Base-by-base conservation (phyloP, 2,797 vertebrate species). In the Ctenopoma kingsleyae region DNA sequence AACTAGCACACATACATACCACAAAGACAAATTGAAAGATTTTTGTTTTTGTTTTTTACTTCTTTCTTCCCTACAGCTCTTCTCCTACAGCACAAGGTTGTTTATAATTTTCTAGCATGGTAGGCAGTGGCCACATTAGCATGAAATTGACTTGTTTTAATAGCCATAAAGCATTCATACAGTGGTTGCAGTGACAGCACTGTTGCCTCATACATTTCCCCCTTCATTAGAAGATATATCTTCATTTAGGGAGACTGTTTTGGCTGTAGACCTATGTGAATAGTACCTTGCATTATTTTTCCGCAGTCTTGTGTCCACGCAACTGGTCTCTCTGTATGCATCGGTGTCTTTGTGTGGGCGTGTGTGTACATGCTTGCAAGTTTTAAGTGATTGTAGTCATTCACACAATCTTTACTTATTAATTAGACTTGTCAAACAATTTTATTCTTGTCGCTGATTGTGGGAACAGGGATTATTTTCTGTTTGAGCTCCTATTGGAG, bases 121-220 rank as follows among this genome's bases (percentile, higher is more conserved):
- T 86, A 91, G 91, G 89, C 92, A 89, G 85, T 92, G 91, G 82
- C 87, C 87, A 93, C 82, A 90, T 93, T 91, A 90, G 92, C 93
- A 94, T 94, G 92, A 93, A 94, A 94, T 91, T 91, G 91, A 90
- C 88, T 93, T 92, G 87, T 91, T 93, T 92, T 91, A 94, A 94
- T 92, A 87, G 82, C 89, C 89, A 91, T 94, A 89, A 93, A 91
- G 81, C 81, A 89, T 87, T 85, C 79, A 73, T 85, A 78, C 12
- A 11, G 36, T 4, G 12, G 73, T 64, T 79, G 62, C 59, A 70
- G 64, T 59, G 67, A 86, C 80, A 78, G 68, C 62, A 53, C 71
- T 51, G 70, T 79, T 70, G 65, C 78, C 47, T 70, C 74, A 85
- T 67, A 68, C 69, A 67, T 59, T 70, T 62, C 67, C 47, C 71